A percentile compares a stretch with the other conserved stretches of the same genome.
Conservation (phyloP, 1,140 invertebrate species). For the Hycleus cichorii region DNA sequence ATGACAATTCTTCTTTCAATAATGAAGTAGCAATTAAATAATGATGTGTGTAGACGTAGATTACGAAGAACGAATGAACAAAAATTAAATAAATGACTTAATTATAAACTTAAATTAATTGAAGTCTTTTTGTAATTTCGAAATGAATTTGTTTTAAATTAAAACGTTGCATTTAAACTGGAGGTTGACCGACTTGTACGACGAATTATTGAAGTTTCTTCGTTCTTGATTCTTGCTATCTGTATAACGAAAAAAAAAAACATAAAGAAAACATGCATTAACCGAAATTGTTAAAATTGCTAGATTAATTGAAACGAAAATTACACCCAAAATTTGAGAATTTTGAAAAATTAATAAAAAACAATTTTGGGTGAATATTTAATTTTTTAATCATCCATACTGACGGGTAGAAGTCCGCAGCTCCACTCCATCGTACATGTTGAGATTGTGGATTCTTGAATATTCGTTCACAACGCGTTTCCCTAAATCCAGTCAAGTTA, state of each 20-base stretch:
- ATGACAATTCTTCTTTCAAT: no score
- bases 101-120: no score
- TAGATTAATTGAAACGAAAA: conserved; percentile 9
- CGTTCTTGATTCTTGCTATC: conserved; percentile 39
- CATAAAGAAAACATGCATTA: conserved; percentile 25
- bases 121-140: no score
- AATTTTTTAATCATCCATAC: conserved; percentile 57
- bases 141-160: conserved; percentile 10
- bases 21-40: no score
- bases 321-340: conserved; percentile 9
- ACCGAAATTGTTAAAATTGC: conserved; percentile 6
- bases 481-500: conserved; percentile 31
- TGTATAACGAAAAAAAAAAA: conserved; percentile 29
- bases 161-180: conserved; percentile 37
- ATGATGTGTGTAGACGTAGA: no score
- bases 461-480: conserved; percentile 57
- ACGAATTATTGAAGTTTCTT: conserved; percentile 32
- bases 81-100: not conserved
- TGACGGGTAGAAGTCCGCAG: conserved; percentile 60
- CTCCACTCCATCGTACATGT: conserved; percentile 61
- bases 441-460: conserved; percentile 58
- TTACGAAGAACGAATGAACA: not conserved
- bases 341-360: conserved; percentile 1
- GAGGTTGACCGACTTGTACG: conserved; percentile 37
- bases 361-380: conserved; percentile 27